phyloP scores from a whole-genome alignment of 2,797 vertebrate species.

The Tapera naevia region DNA sequence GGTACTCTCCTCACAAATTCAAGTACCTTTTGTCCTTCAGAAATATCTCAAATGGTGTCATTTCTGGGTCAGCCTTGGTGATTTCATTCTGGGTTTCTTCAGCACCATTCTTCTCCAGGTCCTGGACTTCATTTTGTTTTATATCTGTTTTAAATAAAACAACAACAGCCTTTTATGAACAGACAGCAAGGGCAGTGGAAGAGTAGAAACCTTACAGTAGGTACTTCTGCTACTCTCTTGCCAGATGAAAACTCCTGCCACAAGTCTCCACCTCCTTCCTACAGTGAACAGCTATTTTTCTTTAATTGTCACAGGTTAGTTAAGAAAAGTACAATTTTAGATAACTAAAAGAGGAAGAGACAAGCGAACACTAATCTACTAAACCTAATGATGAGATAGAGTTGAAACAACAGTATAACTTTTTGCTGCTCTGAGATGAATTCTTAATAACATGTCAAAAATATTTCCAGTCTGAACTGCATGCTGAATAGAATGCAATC shows the following conservation, averaged over 20 bases:
- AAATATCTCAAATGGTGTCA: constrained; percentile 90
- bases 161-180: neutral
- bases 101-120: constrained; percentile 60
- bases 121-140: constrained; percentile 71
- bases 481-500: neutral
- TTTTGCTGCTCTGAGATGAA: constrained; percentile 28
- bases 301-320: neutral
- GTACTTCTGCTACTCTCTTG: neutral
- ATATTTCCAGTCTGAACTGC: neutral
- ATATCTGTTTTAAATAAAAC: constrained; percentile 73
- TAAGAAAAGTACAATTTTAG: neutral
- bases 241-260: neutral
- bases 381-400: constrained; percentile 8
- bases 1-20: constrained; percentile 6
- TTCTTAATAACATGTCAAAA: constrained; percentile 28
- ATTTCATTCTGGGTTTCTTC: constrained; percentile 58
- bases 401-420: neutral
- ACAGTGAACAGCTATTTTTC: neutral
- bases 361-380: neutral
- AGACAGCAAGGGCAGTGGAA: neutral
- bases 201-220: neutral
- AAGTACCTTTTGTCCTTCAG: constrained; percentile 90
- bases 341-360: neutral
- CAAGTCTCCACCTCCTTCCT: neutral
- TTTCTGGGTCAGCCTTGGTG: constrained; percentile 65